Conservation (phyloP, 2,888 invertebrate genomes). For the Heteromurus nitidus region DNA sequence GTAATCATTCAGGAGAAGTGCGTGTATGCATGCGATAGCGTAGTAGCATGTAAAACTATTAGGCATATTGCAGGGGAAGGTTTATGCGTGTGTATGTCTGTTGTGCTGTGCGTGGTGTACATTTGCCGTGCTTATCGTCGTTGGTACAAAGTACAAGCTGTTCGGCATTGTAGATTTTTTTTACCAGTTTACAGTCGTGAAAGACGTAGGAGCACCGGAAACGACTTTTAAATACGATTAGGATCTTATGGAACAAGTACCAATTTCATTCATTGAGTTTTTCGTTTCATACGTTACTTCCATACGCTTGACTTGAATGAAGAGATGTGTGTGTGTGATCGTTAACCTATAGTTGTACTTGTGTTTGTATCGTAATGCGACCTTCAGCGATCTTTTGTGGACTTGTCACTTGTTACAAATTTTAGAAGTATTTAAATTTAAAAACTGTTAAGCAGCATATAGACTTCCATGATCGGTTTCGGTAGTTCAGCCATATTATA, state of each 20-base stretch:
- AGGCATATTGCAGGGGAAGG: background rate
- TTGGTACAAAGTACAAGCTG: too few relatives aligned
- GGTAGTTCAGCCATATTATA: too few relatives aligned
- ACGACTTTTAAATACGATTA: conserved; percentile 39
- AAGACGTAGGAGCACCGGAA: conserved; percentile 36
- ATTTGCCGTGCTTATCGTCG: too few relatives aligned
- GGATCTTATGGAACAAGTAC: conserved; percentile 21
- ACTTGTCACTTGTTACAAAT: too few relatives aligned
- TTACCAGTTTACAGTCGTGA: background rate
- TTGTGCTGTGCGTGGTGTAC: background rate
- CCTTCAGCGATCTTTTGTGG: conserved; percentile 7
- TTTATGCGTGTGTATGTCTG: background rate
- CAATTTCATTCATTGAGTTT: conserved; percentile 23
- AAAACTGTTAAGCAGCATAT: too few relatives aligned
- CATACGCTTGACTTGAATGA: background rate
- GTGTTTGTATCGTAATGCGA: background rate
- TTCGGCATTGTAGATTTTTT: background rate
- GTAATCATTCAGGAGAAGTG: conserved; percentile 1
- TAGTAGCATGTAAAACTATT: background rate
- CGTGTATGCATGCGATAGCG: background rate
- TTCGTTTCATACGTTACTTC: conserved; percentile 15
- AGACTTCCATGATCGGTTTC: too few relatives aligned
- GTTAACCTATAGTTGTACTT: background rate
- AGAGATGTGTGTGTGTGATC: conserved; percentile 3
- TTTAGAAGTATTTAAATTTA: too few relatives aligned